A percentile compares a stretch with the other conserved stretches of the same genome.
Conservation (phyloP, 2,797 vertebrate species). For the Cyprinodon diabolis region DNA sequence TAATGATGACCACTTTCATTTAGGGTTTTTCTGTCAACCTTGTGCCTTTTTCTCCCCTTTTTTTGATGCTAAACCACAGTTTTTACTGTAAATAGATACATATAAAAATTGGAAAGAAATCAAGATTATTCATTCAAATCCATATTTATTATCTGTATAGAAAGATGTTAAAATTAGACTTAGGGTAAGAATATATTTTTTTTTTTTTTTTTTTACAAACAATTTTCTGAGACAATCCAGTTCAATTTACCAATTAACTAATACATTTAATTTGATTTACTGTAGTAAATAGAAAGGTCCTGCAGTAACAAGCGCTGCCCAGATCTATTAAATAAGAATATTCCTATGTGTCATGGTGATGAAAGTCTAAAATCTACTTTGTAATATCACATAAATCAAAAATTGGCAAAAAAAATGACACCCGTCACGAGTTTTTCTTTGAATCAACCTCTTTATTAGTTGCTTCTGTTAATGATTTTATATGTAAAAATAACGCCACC, state of each 20-base stretch:
- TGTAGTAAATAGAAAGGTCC: conserved; percentile 32
- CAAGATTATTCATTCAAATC: conserved; percentile 12
- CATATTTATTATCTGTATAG: conserved; percentile 51
- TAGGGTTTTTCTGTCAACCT: conserved; percentile 59
- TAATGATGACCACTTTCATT: conserved; percentile 40
- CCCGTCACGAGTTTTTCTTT: conserved; percentile 4
- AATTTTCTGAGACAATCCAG: conserved; percentile 53
- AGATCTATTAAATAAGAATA: not conserved
- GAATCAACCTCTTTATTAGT: conserved; percentile 1
- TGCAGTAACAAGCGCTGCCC: not conserved
- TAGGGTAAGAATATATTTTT: conserved; percentile 12
- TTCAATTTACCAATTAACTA: conserved; percentile 37
- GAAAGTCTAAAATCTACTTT: conserved; percentile 33
- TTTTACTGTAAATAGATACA: conserved; percentile 50
- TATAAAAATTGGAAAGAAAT: conserved; percentile 12
- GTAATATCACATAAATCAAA: conserved; percentile 29
- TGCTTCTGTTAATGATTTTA: not conserved
- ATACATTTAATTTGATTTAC: conserved; percentile 47
- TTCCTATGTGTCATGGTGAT: conserved; percentile 38
- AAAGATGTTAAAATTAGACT: conserved; percentile 23
- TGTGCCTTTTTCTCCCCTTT: conserved; percentile 61
- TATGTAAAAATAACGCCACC: not conserved
- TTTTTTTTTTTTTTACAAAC: conserved; percentile 25
- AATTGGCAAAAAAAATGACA: conserved; percentile 21
- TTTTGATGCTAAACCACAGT: conserved; percentile 23